Base-by-base conservation (phyloP, 2,113 vertebrate genomes). In the Odocoileus hemionus region DNA sequence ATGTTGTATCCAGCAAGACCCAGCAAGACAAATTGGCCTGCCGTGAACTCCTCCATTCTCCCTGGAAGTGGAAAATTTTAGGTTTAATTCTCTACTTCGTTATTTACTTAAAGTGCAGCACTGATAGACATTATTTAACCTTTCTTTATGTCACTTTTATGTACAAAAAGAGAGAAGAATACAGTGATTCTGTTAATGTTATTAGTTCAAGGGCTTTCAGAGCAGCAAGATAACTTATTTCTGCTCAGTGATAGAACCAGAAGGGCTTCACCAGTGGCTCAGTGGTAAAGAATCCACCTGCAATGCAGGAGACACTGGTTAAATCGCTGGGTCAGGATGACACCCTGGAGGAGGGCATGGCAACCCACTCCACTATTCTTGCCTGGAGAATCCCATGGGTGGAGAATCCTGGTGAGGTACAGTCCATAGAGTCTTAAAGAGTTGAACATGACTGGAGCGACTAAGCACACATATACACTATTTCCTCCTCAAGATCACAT, bases 401-500 rank as follows among this genome's bases (percentile, higher is more conserved):
- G 33, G 30, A 17, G 61, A 3, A 64, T 30, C 30, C 61, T 64
- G 61, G 30, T 0, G 7, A 15, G 15, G 3, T 64, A 33, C 61
- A 33, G 61, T 64, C 8, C 7, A 64, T 33, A 17, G 3, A 3
- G 1, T 64, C 30, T 33, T 33, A 64, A 60, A 64, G 61, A 33
- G 61, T 33, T 0, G 0, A 7, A 64, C 15, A 33, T 8, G 15
- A 64, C 61, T 64, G 3, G 33, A 64, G 7, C 0, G 7, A 33
- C 61, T 64, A 33, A 64, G 61, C 30, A 64, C 30, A 64, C 61
- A 64, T 64, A 64, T 13, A n/a, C 4, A n/a, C 33, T 64, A n/a
- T 79, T 94, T 60, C 10, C 52, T 15, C n/a, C 19, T 15, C 61
- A 9, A 79, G 19, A 26, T 79, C 2, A 87, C 28, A 43, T 30